Evolutionary conservation across 1,140 invertebrate species (phyloP).

Genomic region (Manduca sexta): DNA sequence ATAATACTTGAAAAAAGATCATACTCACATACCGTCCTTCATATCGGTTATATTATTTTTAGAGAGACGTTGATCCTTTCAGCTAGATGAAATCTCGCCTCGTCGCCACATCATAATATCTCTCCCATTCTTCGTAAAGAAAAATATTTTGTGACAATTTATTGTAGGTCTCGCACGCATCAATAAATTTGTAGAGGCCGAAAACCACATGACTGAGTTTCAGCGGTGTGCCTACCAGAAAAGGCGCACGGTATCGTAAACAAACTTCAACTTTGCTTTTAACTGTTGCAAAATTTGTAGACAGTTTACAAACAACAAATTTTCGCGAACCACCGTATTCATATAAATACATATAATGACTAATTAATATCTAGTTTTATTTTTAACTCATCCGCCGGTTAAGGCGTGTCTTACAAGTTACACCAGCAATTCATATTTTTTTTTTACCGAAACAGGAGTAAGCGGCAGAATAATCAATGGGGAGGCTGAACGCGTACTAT

Average conservation of each 20-base stretch:
- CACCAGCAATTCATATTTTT: conserved; percentile 17
- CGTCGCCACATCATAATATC: not conserved
- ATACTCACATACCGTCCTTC: too few relatives aligned
- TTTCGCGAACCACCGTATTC: not conserved
- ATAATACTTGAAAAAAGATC: too few relatives aligned
- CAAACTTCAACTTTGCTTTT: conserved; percentile 30
- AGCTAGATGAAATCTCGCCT: not conserved
- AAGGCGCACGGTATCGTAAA: conserved; percentile 12
- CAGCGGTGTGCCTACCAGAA: conserved; percentile 1
- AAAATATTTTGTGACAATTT: too few relatives aligned
- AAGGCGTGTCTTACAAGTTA: conserved; percentile 2
- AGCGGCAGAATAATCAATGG: conserved; percentile 21
- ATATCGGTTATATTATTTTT: not conserved
- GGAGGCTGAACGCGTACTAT: conserved; percentile 8
- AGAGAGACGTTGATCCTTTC: too few relatives aligned
- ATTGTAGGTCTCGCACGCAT: too few relatives aligned
- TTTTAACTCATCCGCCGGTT: too few relatives aligned
- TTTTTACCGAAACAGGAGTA: conserved; percentile 18
- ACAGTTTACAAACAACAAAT: too few relatives aligned
- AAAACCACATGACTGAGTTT: conserved; percentile 14
- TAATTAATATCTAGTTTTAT: too few relatives aligned
- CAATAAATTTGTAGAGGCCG: conserved; percentile 1
- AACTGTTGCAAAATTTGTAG: not conserved
- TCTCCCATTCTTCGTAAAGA: not conserved
- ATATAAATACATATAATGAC: conserved; percentile 5